Base-by-base conservation (phyloP, 2,113 vertebrate genomes). In the Tympanuchus pallidicinctus region DNA sequence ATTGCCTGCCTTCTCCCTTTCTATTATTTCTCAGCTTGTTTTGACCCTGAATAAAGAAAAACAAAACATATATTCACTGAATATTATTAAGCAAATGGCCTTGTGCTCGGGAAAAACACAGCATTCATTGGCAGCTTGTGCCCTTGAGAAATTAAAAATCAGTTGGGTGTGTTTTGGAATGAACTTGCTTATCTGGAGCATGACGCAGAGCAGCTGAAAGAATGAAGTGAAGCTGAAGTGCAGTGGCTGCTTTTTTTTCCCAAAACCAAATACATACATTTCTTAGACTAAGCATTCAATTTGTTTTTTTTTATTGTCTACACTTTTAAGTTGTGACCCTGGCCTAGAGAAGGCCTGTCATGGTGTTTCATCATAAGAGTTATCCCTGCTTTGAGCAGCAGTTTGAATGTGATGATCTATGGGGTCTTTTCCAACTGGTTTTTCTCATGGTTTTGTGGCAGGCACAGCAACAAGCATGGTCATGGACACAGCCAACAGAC, bases 331-430 rank as follows among this genome's bases (percentile, higher is more conserved):
- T 30, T 42, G 30, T 30, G 28, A 27, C 5, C 13, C 38, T n/a
- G 20, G 38, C 38, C 52, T 73, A 42, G 28, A 22, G 13, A 34
- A 48, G 24, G 24, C n/a, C 28, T 56, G 15, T 56, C 75, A 88
- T 83, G 69, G 21, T 34, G 28, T 24, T 88, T 54, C 70, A 64
- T 48, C 13, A 60, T 40, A 28, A 20, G 6, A 67, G 21, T 42
- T 18, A 59, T 42, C 12, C 12, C 43, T 25, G 10, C 24, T 90
- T 61, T 0, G 2, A 74, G 74, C 32, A 34, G 42, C 54, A 30
- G 7, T 22, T 17, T 69, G 24, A 13, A 40, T 69, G 13, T 42
- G 34, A 69, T 0, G 0, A 27, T 3, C 22, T 32, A 18, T 21
- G 2, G 4, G 20, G 3, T 19, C 8, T 54, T 30, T 63, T 63